Percentiles rank a stretch among this genome's conserved stretches.
Evolutionary conservation across 2,888 invertebrate genomes (phyloP).

Genomic region (Unio delphinus): DNA sequence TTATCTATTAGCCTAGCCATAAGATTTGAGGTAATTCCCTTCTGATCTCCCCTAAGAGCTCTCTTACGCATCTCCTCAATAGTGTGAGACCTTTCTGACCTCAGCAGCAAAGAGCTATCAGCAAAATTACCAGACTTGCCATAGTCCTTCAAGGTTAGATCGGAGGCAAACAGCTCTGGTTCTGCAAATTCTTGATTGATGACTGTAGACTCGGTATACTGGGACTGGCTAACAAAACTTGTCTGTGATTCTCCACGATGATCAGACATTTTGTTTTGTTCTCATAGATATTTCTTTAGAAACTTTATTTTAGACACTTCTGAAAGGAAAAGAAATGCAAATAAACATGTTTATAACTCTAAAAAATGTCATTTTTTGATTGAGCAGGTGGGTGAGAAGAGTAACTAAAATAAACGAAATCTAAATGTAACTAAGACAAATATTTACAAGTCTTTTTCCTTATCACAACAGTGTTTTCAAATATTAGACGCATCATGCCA

Average conservation of each 20-base stretch:
- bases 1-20: slow-evolving; percentile 55
- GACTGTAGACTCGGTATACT: slow-evolving; percentile 58
- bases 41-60: slow-evolving; percentile 15
- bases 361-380: no score
- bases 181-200: slow-evolving; percentile 52
- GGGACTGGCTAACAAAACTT: slow-evolving; percentile 48
- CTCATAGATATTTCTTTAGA: background rate
- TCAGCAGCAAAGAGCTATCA: slow-evolving; percentile 11
- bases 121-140: slow-evolving; percentile 38
- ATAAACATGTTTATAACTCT: no score
- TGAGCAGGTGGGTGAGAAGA: no score
- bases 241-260: slow-evolving; percentile 45
- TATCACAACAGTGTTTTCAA: no score
- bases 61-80: slow-evolving; percentile 38
- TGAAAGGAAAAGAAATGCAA: no score
- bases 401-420: no score
- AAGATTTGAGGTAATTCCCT: slow-evolving; percentile 45
- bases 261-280: slow-evolving; percentile 31
- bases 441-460: no score
- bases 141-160: slow-evolving; percentile 7
- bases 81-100: slow-evolving; percentile 23
- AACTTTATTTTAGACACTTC: no score
- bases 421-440: no score
- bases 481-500: no score
- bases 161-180: slow-evolving; percentile 43